Base-by-base conservation (phyloP, 2,888 invertebrate genomes). In the Dinocampus coccinellae region DNA sequence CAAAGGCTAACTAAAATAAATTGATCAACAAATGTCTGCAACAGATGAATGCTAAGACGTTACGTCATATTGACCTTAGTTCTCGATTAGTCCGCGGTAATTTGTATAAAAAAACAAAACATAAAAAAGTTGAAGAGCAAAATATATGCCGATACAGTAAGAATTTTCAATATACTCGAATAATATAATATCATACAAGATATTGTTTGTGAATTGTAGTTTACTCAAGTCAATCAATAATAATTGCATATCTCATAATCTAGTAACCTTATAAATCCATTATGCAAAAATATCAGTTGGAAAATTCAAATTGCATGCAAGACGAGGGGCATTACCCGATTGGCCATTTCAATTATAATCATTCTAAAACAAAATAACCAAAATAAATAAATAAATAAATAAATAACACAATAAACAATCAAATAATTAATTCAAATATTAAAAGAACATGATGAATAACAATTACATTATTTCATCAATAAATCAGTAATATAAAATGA, bases 301-400 rank as follows among this genome's bases (percentile, higher is more conserved):
- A 66, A 69, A 39, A 39, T 66, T n/a, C n/a, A n/a, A n/a, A 69
- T 53, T 69, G 72, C 58, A 63, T 42, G 57, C 52, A 52, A 72
- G 64, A 63, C 66, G 63, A 70, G 72, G 69, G 69, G 72, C 67
- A 55, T 74, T 53, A 73, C 73, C 39, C 70, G 73, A 75, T 75
- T 73, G 70, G 70, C 69, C 68, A 33, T 47, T 65, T n/a, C n/a
- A n/a, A n/a, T n/a, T n/a, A n/a, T n/a, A n/a, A n/a, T n/a, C n/a
- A n/a, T n/a, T n/a, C n/a, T n/a, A n/a, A n/a, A n/a, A n/a, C n/a
- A n/a, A n/a, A n/a, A n/a, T n/a, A n/a, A n/a, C n/a, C n/a, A n/a
- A n/a, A n/a, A n/a, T 69, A 47, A 36, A 65, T 64, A 42, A 61
- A 70, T 33, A 42, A 68, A 52, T 13, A 36, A 36, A 20, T 20